Evolutionary conservation across 2,888 invertebrate genomes (phyloP), one percentile per base, ranked within the genome.

Genomic region (Caenorhabditis wallacei): DNA sequence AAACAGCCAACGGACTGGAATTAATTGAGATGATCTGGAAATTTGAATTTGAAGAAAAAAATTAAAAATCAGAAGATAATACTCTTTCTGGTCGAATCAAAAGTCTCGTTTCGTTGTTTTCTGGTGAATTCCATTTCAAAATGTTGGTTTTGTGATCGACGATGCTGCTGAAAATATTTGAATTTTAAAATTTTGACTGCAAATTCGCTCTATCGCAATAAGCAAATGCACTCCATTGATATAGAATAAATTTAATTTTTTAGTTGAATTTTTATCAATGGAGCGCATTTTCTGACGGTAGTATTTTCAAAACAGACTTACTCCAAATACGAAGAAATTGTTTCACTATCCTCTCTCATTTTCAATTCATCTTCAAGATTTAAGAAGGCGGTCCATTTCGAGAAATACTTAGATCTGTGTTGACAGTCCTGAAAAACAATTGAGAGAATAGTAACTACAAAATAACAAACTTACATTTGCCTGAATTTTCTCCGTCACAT

Each of bases 381-480:
- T 2, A 83, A 40, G 30, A 83, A 63, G 0, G 83, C 70, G 0
- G 79, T 70, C 82, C 82, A 82, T 48, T 79, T 82, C 3, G 82
- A 68, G 54, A 71, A 68, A 30, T 82, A 51, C 53, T 57, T 72
- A 48, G 16, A 63, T 18, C 82, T 20, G 16, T 74, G 69, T 40
- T 69, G 82, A 13, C 82, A 82, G 24, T 82, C 82, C 79, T 82
- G 53, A 56, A 69, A 30, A n/a, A 48, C 18, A 18, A 10, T 40
- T n/a, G n/a, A n/a, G n/a, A n/a, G n/a, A n/a, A 40, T 40, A 40
- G 10, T 40, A 16, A 13, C 11, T 40, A 16, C 10, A 20, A 7
- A 16, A 5, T 5, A 20, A 7, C 35, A 48, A 37, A 35, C 75
- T 53, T 35, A 68, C 69, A 69, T 54, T 80, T n/a, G 51, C 68